Evolutionary conservation across 2,113 vertebrate genomes (phyloP), one percentile per base, ranked within the genome.

Genomic region (Miniopterus natalensis): DNA sequence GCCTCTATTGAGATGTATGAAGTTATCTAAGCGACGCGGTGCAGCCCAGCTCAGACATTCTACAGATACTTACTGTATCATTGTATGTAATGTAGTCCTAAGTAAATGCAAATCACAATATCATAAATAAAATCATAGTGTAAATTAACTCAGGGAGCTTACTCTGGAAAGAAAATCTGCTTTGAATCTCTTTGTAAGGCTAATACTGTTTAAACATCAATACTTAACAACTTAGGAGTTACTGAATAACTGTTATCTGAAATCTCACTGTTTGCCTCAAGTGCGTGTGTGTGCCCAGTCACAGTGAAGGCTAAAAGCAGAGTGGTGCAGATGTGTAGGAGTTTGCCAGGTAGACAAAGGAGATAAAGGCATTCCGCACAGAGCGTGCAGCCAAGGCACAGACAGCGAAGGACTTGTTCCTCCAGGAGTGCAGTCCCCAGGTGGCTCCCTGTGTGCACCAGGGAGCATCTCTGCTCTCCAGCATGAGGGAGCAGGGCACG

Each of bases 11-110:
- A 83, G n/a, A 31, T 51, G 13, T 17, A 0, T 12, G 7, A 47
- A 2, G n/a, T 36, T 79, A 36, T 31, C 31, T 66, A 65, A 18
- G n/a, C n/a, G 25, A 0, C 0, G 2, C 2, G 6, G 14, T 12
- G 17, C 20, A 53, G n/a, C 70, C 5, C 42, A 27, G 45, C 36
- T 49, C 51, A 49, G 45, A 89, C 63, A 25, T 6, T 40, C 5
- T 25, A 5, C 36, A 27, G 7, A 90, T 5, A 3, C 36, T 6
- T 36, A 1, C 51, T 5, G 8, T n/a, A 31, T 49, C n/a, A 2
- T 4, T 47, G 3, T 77, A 6, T 25, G 3, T 27, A 55, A 47
- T 45, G 13, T 8, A 21, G 15, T 31, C 65, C 49, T 83, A 25
- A 14, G 11, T 88, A 25, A 73, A 47, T 49, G 17, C 47, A 87